These are phyloP conservation scores for Musca domestica DNA, from an alignment of 1,140 invertebrate species.

Conservation along the genomic window DNA sequence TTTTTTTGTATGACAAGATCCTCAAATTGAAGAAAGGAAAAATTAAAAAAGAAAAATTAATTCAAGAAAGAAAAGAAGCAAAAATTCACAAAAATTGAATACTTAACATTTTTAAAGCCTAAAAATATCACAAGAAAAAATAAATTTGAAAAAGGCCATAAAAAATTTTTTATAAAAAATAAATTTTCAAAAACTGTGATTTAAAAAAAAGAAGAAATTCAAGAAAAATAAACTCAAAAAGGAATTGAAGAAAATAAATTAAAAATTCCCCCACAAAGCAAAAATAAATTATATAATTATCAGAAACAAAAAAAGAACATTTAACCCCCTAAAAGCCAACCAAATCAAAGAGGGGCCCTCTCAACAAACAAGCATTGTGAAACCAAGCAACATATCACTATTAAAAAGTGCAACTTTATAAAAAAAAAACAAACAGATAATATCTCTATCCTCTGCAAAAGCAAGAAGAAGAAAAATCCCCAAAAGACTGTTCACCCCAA, in stretches of 20 bases:
- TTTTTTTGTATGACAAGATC: neutral
- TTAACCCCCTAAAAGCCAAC: too few species aligned
- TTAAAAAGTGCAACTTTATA: slow-evolving; percentile 14
- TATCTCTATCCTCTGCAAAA: neutral
- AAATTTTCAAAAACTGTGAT: slow-evolving; percentile 10
- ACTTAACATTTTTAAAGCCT: neutral
- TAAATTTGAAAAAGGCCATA: neutral
- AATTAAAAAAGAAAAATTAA: too few species aligned
- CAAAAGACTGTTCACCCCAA: neutral
- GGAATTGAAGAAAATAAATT: neutral
- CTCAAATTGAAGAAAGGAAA: too few species aligned
- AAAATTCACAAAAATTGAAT: neutral
- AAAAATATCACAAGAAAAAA: neutral
- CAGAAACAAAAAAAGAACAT: too few species aligned
- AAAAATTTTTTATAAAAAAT: neutral
- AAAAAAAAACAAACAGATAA: neutral
- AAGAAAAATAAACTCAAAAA: neutral
- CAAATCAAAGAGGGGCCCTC: too few species aligned
- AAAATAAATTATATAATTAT: neutral
- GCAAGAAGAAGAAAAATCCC: neutral
- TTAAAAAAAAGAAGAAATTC: slow-evolving; percentile 9
- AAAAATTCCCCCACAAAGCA: neutral
- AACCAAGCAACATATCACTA: slow-evolving; percentile 8
- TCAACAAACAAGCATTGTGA: too few species aligned
- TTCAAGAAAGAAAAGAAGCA: neutral